Evolutionary conservation across 2,888 invertebrate genomes (phyloP).

Genomic region (Leptinotarsa rubiginosa): DNA sequence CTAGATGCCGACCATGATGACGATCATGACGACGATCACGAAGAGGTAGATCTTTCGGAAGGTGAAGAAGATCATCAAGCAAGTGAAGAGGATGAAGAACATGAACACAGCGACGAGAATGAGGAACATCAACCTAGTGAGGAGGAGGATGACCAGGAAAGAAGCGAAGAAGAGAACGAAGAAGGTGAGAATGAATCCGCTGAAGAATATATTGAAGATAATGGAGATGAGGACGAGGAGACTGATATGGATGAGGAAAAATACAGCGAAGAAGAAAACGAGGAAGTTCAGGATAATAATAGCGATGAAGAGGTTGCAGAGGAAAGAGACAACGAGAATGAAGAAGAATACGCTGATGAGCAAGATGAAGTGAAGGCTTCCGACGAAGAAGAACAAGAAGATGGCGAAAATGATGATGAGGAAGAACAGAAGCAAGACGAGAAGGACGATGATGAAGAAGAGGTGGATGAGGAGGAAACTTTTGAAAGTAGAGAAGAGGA

Average conservation of each 20-base stretch:
- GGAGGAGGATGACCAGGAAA: slow-evolving; percentile 47
- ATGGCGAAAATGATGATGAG: slow-evolving; percentile 50
- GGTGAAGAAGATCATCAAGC: slow-evolving; percentile 38
- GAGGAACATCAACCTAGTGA: slow-evolving; percentile 41
- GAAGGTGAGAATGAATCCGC: slow-evolving; percentile 52
- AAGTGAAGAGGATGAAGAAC: slow-evolving; percentile 50
- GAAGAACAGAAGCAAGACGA: background rate
- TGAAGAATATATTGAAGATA: slow-evolving; percentile 56
- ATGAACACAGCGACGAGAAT: slow-evolving; percentile 31
- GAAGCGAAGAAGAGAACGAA: slow-evolving; percentile 13
- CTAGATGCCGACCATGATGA: slow-evolving; percentile 61
- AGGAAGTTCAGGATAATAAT: slow-evolving; percentile 47
- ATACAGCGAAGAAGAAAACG: slow-evolving; percentile 54
- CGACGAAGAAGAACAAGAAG: slow-evolving; percentile 65
- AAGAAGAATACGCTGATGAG: slow-evolving; percentile 63
- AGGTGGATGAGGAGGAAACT: slow-evolving; percentile 55
- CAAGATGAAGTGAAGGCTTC: slow-evolving; percentile 70
- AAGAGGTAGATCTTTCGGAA: slow-evolving; percentile 43
- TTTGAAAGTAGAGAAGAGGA: slow-evolving; percentile 50
- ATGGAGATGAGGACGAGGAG: slow-evolving; percentile 55
- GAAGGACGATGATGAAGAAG: slow-evolving; percentile 55
- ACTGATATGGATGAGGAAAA: slow-evolving; percentile 56
- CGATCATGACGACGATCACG: slow-evolving; percentile 45
- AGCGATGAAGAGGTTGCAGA: slow-evolving; percentile 44
- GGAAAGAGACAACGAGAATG: slow-evolving; percentile 61